Base-by-base conservation (phyloP, 92 coral and sea anemone genomes). In the Porites divaricata region DNA sequence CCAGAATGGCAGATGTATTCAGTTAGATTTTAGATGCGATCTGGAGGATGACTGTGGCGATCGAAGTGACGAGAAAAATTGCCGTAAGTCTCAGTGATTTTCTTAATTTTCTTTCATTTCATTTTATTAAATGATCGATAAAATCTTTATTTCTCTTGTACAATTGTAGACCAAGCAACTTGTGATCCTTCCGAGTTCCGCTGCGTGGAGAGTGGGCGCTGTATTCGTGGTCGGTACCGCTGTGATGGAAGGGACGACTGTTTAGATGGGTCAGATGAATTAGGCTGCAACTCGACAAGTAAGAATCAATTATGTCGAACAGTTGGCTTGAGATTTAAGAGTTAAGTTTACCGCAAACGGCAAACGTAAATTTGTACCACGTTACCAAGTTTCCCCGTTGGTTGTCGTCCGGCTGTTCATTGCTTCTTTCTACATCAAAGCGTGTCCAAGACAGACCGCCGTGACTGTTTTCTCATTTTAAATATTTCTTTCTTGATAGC, bases 1-100 rank as follows among this genome's bases (percentile, higher is more conserved):
- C 76, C 75, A 24, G 19, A 96, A 96, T 58, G 94, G 95, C n/a
- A 54, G 73, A 35, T 96, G 98, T 74, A 63, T 96, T 9, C 23
- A 82, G 1, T 41, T 49, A 8, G 80, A 51, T 1, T 92, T 92
- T 48, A 66, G 75, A 45, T 96, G 99, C 79, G 98, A 96, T 83
- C 81, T 81, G 50, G 99, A 94, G 11, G 95, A 93, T 72, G 98
- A 96, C 65, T 96, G 98, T 59, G 94, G 86, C 15, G 98, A 96
- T 74, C 76, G 86, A 69, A 91, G 94, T 64, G 98, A 96, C 80
- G 98, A 96, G 68, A 52, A 65, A 21, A 91, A 76, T 50, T 96
- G 98, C 87, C 85, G 98, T 96, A 85, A 84, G 87, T 83, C 53
- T 11, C 45, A 0, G 45, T 35, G 7, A 13, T 22, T 20, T 22